Percentiles rank a stretch among this genome's conserved stretches.
Conservation (phyloP, 2,797 vertebrate genomes). For the Hypotaenidia philippensis region DNA sequence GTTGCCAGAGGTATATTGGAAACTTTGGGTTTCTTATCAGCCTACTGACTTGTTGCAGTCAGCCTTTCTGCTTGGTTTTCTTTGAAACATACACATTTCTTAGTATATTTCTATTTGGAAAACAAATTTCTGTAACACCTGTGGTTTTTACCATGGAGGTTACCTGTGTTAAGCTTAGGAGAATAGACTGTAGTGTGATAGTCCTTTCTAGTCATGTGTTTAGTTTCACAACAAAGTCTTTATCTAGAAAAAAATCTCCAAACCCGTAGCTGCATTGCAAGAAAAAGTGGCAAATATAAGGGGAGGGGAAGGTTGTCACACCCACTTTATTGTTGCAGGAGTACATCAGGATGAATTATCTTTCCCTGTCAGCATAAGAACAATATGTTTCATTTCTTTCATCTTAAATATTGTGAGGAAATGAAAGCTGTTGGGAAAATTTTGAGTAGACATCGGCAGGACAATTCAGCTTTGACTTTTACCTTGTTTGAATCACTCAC, state of each 20-base stretch:
- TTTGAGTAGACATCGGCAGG: not conserved
- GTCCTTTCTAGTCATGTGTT: not conserved
- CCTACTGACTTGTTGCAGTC: not conserved
- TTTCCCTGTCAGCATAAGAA: not conserved
- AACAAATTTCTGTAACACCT: accelerated
- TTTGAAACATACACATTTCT: not conserved
- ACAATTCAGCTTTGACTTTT: not conserved
- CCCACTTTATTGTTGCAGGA: not conserved
- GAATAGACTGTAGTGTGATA: not conserved
- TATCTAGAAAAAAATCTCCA: not conserved
- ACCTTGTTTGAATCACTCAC: not conserved
- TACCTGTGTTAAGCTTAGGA: not conserved
- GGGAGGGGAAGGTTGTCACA: not conserved
- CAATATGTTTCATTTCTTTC: not conserved
- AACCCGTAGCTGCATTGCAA: not conserved
- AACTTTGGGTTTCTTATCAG: not conserved
- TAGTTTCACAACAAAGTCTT: not conserved
- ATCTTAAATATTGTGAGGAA: not conserved
- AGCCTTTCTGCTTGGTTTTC: not conserved
- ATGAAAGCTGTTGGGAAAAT: not conserved
- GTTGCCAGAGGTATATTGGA: not conserved
- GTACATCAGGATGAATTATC: not conserved
- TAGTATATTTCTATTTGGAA: not conserved
- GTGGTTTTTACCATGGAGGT: not conserved
- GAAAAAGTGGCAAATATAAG: not conserved